Evolutionary conservation across 1,140 invertebrate genomes (phyloP).

Genomic region (Acyrthosiphon pisum): DNA sequence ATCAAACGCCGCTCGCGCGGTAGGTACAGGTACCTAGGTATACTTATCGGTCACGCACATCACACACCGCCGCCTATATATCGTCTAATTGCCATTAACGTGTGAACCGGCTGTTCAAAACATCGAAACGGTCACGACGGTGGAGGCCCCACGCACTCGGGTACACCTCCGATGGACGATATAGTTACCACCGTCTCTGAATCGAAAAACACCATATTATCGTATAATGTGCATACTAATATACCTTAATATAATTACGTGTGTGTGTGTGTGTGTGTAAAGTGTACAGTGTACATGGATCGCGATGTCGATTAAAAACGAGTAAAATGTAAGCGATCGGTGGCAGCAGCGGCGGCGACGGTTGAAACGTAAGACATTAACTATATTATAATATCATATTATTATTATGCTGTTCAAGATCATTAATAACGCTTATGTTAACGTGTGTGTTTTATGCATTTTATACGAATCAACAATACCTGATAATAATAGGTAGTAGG

Average conservation of each 20-base stretch:
- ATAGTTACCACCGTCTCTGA: background rate
- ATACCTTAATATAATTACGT: background rate
- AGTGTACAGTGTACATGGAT: background rate
- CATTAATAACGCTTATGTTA: background rate
- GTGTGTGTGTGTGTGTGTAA: background rate
- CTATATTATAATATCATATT: background rate
- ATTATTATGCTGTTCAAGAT: background rate
- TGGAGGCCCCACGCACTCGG: background rate
- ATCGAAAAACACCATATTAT: background rate
- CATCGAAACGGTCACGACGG: background rate
- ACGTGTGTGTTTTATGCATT: background rate
- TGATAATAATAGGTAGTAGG: background rate
- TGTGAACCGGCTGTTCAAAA: constrained; percentile 26
- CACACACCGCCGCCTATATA: background rate
- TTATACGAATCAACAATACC: background rate
- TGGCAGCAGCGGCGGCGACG: no score
- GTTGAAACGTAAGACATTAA: background rate
- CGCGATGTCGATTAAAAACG: background rate
- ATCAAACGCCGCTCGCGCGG: background rate
- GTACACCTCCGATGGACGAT: background rate
- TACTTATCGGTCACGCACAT: constrained; percentile 30
- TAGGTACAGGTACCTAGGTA: background rate
- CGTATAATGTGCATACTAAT: background rate
- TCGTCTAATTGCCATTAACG: constrained; percentile 31
- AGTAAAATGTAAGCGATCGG: background rate